These are phyloP conservation scores for Triops longicaudatus DNA, from an alignment of 1,140 invertebrate species.

Conservation along the genomic window DNA sequence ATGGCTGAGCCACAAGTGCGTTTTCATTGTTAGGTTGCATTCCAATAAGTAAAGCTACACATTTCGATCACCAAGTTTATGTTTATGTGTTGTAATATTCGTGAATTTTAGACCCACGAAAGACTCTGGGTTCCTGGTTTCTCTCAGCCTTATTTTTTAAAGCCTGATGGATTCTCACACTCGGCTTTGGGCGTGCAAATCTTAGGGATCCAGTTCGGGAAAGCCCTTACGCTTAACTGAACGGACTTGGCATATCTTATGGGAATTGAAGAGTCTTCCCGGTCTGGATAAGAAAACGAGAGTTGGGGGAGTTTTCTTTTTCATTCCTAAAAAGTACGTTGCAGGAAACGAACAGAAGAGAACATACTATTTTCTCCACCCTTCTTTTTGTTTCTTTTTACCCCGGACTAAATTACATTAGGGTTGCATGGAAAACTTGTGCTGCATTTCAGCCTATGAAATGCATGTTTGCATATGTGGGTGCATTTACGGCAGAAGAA, in stretches of 20 bases:
- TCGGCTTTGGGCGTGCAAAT: background rate
- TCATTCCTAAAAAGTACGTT: background rate
- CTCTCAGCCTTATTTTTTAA: background rate
- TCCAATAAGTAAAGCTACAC: background rate
- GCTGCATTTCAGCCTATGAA: background rate
- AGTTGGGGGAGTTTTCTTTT: background rate
- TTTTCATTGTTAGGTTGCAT: background rate
- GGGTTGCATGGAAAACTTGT: background rate
- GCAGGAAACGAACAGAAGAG: background rate
- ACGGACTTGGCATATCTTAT: slow-evolving; percentile 15
- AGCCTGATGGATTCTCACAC: slow-evolving; percentile 9
- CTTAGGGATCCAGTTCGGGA: background rate
- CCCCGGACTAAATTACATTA: background rate
- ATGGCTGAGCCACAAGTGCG: no score
- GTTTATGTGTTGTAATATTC: background rate
- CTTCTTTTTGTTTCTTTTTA: background rate
- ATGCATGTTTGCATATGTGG: background rate
- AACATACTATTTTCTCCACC: background rate
- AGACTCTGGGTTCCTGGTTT: background rate
- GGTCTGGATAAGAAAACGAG: background rate
- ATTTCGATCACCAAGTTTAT: background rate
- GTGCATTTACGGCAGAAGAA: background rate
- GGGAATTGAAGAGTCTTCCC: background rate
- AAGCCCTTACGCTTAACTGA: background rate
- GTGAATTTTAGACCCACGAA: background rate